Evolutionary conservation across 2,797 vertebrate genomes (phyloP).

Genomic region (Leucoraja ocellata): DNA sequence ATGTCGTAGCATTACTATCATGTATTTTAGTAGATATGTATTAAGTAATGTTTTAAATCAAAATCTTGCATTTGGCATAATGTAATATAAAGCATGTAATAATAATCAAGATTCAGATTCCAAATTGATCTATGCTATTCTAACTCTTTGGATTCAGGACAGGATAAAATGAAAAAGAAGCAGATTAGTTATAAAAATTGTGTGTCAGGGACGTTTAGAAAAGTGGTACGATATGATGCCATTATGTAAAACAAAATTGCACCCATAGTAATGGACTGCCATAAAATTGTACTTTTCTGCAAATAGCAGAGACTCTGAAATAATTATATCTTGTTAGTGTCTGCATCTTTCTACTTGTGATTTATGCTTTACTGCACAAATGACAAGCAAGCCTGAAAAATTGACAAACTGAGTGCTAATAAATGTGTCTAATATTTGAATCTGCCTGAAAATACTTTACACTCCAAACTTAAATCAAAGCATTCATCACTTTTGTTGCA

Average conservation of each 20-base stretch:
- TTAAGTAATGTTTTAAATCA: conserved; percentile 30
- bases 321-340: conserved; percentile 82
- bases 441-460: conserved; percentile 73
- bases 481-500: conserved; percentile 71
- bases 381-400: conserved; percentile 91
- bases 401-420: conserved; percentile 83
- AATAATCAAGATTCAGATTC: conserved; percentile 33
- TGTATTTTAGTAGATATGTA: conserved; percentile 16
- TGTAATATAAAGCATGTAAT: conserved; percentile 13
- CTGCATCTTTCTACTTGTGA: conserved; percentile 75
- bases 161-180: conserved; percentile 25
- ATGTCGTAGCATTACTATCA: background rate
- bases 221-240: conserved; percentile 55
- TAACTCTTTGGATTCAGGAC: background rate
- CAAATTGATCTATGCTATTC: conserved; percentile 23
- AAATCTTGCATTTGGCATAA: conserved; percentile 18
- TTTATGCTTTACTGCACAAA: conserved; percentile 79
- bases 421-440: conserved; percentile 86
- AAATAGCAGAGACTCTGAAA: conserved; percentile 70
- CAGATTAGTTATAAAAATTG: conserved; percentile 39
- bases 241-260: conserved; percentile 74
- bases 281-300: conserved; percentile 77
- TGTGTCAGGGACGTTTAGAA: conserved; percentile 51
- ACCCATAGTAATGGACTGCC: conserved; percentile 68
- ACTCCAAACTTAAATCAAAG: conserved; percentile 70